These are phyloP conservation scores for Polylopha cassiicola DNA, from an alignment of 2,888 invertebrate genomes.

Conservation along the genomic window DNA sequence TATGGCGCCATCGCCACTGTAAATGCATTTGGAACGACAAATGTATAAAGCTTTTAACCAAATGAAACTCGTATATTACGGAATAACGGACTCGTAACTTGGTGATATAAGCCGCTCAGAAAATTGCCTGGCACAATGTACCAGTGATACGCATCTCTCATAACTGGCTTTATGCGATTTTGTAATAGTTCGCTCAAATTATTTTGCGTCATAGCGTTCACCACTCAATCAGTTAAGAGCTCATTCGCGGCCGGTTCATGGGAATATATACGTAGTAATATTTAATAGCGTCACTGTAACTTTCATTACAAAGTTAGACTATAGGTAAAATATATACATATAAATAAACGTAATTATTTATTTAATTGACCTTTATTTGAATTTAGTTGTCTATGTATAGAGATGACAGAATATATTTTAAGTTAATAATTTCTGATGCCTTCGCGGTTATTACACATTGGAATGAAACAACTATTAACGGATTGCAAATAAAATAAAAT, in stretches of 20 bases:
- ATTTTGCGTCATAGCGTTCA: conserved; percentile 34
- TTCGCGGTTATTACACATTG: too few species aligned
- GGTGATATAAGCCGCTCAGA: conserved; percentile 62
- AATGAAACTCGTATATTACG: conserved; percentile 70
- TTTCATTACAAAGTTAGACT: too few species aligned
- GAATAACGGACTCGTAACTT: conserved; percentile 66
- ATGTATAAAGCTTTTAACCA: conserved; percentile 72
- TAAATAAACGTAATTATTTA: too few species aligned
- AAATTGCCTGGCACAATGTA: conserved; percentile 62
- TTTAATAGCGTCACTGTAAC: too few species aligned
- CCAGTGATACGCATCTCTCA: conserved; percentile 47
- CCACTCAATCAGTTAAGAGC: conserved; percentile 45
- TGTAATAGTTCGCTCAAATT: conserved; percentile 45
- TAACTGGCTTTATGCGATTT: conserved; percentile 53
- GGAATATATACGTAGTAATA: neutral
- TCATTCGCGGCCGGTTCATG: neutral
- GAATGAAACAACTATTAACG: too few species aligned
- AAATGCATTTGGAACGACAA: conserved; percentile 58
- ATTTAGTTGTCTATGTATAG: too few species aligned
- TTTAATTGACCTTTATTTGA: too few species aligned
- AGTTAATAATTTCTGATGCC: too few species aligned
- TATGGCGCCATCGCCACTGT: conserved; percentile 50
- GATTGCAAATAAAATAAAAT: too few species aligned
- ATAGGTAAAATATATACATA: too few species aligned
- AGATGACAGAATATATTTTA: too few species aligned